Evolutionary conservation across 2,113 vertebrate species (phyloP).

Genomic region (Sprattus sprattus): DNA sequence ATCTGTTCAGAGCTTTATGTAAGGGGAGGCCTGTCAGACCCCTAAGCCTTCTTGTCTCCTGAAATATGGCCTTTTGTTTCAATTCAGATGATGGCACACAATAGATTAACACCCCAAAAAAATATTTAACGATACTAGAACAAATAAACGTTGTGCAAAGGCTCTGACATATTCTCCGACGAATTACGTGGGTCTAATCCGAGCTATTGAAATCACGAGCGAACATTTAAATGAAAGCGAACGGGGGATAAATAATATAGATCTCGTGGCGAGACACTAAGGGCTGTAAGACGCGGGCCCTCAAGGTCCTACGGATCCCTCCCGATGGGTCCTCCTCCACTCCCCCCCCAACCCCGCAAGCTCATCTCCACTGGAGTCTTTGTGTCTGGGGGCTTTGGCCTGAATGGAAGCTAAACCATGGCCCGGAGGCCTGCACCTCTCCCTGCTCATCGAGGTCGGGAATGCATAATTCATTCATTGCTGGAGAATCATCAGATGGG

Average conservation of each 20-base stretch:
- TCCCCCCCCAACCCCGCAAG: not conserved
- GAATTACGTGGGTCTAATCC: not conserved
- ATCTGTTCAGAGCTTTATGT: constrained; percentile 53
- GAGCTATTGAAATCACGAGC: not conserved
- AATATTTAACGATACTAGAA: not conserved
- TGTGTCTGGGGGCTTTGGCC: constrained; percentile 72
- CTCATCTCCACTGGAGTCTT: constrained; percentile 60
- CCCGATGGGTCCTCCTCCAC: not conserved
- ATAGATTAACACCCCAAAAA: not conserved
- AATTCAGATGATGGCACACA: constrained; percentile 34
- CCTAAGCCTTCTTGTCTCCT: constrained; percentile 30
- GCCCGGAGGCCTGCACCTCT: constrained; percentile 71
- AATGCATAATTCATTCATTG: constrained; percentile 77
- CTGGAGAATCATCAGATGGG: constrained; percentile 71
- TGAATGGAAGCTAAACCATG: constrained; percentile 73
- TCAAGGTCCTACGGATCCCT: not conserved
- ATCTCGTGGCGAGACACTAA: not conserved
- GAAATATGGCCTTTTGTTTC: constrained; percentile 30
- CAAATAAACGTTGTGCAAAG: not conserved
- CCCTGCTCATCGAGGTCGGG: constrained; percentile 71
- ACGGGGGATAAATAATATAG: not conserved
- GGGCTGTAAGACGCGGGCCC: not conserved
- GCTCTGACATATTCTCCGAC: not conserved
- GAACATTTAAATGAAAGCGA: not conserved
- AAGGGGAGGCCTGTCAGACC: constrained; percentile 18